Base-by-base conservation (phyloP, 1,140 invertebrate genomes). In the Liolophura sinensis region DNA sequence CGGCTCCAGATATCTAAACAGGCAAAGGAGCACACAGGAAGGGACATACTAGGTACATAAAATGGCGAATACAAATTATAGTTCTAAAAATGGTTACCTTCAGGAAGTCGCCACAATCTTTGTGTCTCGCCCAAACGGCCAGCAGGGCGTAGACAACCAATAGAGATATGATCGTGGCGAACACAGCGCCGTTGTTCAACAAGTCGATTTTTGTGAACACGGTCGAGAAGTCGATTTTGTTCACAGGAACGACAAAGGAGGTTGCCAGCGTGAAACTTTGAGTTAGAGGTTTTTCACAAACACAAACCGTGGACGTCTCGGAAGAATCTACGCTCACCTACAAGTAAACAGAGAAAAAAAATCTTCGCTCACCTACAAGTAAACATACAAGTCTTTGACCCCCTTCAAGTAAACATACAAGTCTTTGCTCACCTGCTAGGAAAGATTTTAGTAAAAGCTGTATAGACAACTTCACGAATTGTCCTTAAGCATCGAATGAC, bases 191-290 rank as follows among this genome's bases (percentile, higher is more conserved):
- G 47, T 76, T 74, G 51, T 61, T 67, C 25, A 60, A 61, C 16
- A 76, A 65, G 31, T 72, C 68, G 59, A 76, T 74, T 64, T 74
- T 76, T 20, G 31, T 40, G 68, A 87, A 86, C 0, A 87, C 84
- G 58, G 86, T 85, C 5, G 66, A 66, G 69, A 87, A 87, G 70
- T 87, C 85, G 9, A 87, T 84, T 11, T 82, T 79, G 65, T 87
- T 87, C 1, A 84, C 84, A 52, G 78, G 75, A 3, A 84, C 78
- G 63, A 85, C 84, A 63, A 86, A 85, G 14, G 67, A 55, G 31
- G 58, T 72, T 9, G 71, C 67, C 31, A 40, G 31, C 31, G 31
- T 40, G 51, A 69, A 72, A 46, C 49, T 64, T 27, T 65, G 56
- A 22, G 61, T 67, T 7, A 62, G 55, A 1, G 67, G 67, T 22